phyloP scores from a whole-genome alignment of 2,888 invertebrate genomes.

The Allolobophora icterica region DNA sequence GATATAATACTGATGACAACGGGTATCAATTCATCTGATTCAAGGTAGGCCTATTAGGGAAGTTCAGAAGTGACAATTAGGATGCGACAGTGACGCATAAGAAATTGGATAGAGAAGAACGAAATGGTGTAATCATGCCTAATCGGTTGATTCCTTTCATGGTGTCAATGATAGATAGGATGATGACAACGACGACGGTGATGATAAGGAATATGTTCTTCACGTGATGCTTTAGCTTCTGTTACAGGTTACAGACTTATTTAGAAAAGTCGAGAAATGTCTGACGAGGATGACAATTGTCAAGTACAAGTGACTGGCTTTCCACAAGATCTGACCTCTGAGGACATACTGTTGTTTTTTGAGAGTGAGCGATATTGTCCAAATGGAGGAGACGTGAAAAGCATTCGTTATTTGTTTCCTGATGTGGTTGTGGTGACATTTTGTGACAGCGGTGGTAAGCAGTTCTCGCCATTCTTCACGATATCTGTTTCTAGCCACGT shows the following conservation, averaged over 20 bases:
- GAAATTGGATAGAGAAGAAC: too few species aligned
- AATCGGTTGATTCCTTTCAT: too few species aligned
- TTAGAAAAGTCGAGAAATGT: not conserved
- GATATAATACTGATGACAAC: not conserved
- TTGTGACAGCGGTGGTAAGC: not conserved
- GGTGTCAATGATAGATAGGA: too few species aligned
- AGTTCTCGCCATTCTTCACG: not conserved
- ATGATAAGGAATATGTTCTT: not conserved
- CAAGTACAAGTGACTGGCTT: not conserved
- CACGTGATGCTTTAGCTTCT: not conserved
- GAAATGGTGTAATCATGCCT: too few species aligned
- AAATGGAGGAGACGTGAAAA: slow-evolving; percentile 23
- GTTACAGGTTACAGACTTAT: not conserved
- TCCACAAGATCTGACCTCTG: not conserved
- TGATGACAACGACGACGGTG: not conserved
- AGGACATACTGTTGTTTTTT: not conserved
- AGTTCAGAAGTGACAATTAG: too few species aligned
- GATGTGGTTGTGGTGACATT: not conserved
- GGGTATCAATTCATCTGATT: too few species aligned
- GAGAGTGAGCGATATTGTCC: slow-evolving; percentile 8
- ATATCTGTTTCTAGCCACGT: not conserved
- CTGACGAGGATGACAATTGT: not conserved
- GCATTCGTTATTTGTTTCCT: not conserved
- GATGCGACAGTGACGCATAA: too few species aligned
- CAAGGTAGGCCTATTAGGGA: too few species aligned